Conservation (phyloP, 2,888 invertebrate genomes). For the Chrysina gloriosa region DNA sequence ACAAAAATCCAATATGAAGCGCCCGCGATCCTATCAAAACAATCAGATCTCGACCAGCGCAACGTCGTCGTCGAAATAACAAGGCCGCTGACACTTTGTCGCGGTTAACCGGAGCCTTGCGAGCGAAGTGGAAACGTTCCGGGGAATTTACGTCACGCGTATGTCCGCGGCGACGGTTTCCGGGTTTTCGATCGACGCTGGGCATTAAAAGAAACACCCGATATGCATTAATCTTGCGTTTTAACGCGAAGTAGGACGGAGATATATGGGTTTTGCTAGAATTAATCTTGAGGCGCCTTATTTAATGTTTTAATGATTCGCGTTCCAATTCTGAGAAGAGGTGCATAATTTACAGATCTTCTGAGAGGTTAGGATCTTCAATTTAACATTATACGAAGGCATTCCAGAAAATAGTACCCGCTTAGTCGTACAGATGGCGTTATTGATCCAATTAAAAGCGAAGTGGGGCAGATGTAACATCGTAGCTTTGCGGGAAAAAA, state of each 20-base stretch:
- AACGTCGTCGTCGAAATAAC: conserved; percentile 18
- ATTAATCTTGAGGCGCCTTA: too few relatives aligned
- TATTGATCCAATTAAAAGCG: too few relatives aligned
- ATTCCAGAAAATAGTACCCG: too few relatives aligned
- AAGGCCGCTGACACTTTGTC: conserved; percentile 34
- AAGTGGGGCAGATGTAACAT: too few relatives aligned
- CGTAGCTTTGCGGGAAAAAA: too few relatives aligned
- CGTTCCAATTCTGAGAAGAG: too few relatives aligned
- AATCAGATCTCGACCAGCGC: conserved; percentile 27
- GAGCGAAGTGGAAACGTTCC: background rate
- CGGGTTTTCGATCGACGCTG: background rate
- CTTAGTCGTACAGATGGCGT: too few relatives aligned
- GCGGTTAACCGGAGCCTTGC: background rate
- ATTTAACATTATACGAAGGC: too few relatives aligned
- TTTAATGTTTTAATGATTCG: too few relatives aligned
- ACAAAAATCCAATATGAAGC: conserved; percentile 2
- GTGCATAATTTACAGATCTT: too few relatives aligned
- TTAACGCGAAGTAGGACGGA: background rate
- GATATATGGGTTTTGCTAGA: background rate
- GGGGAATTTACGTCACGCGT: background rate
- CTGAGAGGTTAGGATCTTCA: too few relatives aligned
- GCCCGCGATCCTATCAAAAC: conserved; percentile 22
- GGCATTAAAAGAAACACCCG: background rate
- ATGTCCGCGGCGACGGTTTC: background rate
- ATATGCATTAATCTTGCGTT: background rate